Conservation (phyloP, 37 sponge, comb jelly and placozoan species). For the Tethya wilhelma region DNA sequence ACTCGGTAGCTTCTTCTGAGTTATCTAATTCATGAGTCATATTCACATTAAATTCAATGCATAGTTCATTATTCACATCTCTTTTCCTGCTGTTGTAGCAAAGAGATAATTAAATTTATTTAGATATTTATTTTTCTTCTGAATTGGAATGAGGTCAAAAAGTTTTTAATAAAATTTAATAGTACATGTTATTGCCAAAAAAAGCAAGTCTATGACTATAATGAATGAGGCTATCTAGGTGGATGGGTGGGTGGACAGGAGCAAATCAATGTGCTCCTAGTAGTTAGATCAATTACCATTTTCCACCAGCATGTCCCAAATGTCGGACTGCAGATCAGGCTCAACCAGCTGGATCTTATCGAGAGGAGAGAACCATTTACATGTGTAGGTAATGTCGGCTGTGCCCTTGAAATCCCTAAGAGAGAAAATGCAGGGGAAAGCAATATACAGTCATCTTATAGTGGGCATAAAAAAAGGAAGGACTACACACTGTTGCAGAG, state of each 20-base stretch:
- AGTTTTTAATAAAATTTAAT: not conserved
- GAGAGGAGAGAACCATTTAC: slow-evolving; percentile 58
- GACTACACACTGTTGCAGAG: too few relatives aligned
- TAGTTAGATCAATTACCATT: not conserved
- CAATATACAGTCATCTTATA: not conserved
- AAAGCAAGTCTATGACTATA: too few relatives aligned
- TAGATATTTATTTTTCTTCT: not conserved
- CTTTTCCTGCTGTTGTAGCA: too few relatives aligned
- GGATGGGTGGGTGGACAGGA: not conserved
- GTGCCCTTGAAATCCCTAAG: slow-evolving; percentile 13
- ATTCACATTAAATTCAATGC: too few relatives aligned
- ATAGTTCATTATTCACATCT: too few relatives aligned
- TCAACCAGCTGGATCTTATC: slow-evolving; percentile 34
- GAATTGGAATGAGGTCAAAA: not conserved
- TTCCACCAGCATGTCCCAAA: slow-evolving; percentile 33
- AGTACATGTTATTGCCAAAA: too few relatives aligned
- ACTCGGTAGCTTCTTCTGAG: slow-evolving; percentile 14
- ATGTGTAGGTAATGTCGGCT: slow-evolving; percentile 15
- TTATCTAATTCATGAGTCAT: too few relatives aligned
- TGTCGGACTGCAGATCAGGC: slow-evolving; percentile 50
- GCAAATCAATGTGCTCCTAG: too few relatives aligned
- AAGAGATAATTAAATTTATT: not conserved
- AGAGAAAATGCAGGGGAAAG: not conserved
- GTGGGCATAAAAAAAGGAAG: not conserved
- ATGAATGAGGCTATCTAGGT: not conserved